Base-by-base conservation (phyloP, 2,113 vertebrate genomes). In the Suncus etruscus region DNA sequence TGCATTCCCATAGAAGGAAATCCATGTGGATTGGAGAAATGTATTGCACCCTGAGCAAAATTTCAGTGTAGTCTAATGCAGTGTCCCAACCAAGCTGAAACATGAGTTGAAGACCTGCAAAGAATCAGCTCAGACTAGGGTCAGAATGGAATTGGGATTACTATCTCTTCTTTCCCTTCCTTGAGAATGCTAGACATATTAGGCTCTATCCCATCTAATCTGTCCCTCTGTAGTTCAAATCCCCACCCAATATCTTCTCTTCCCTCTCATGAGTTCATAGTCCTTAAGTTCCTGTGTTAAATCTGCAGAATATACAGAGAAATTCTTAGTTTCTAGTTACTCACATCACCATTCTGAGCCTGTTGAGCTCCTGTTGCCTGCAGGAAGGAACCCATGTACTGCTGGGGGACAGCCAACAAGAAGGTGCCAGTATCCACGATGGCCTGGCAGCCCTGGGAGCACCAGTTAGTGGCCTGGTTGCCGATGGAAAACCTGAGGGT, bases 361-460 rank as follows among this genome's bases (percentile, higher is more conserved):
- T 90, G 9, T 90, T 97, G 91, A 6, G 96, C 97, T 24, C 97
- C 97, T 22, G 96, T 27, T 0, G 73, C 32, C 69, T 97, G 9
- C 8, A 97, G 45, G 77, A 98, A 72, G 66, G 24, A 65, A 11
- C 3, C 18, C 0, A 97, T 0, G 90, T 96, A 97, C 39, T 96
- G 22, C 77, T 94, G 78, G 20, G 98, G 97, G 65, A 97, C 74
- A 0, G 97, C 93, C 73, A 98, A 80, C 75, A 95, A 92, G 86
- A 94, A 97, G 0, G 97, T 98, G 22, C 97, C 97, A 0, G 97
- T 98, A 77, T 97, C 98, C 92, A 98, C 96, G 0, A 97, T 96
- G 79, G 94, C 97, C 91, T 97, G 97, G 93, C 97, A 98, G 89
- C 97, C 97, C 51, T 93, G 80, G 29, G 93, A 94, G 78, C 97